Evolutionary conservation across 1,140 invertebrate genomes (phyloP), one percentile per base, ranked within the genome.

Genomic region (Teleopsis dalmanni): DNA sequence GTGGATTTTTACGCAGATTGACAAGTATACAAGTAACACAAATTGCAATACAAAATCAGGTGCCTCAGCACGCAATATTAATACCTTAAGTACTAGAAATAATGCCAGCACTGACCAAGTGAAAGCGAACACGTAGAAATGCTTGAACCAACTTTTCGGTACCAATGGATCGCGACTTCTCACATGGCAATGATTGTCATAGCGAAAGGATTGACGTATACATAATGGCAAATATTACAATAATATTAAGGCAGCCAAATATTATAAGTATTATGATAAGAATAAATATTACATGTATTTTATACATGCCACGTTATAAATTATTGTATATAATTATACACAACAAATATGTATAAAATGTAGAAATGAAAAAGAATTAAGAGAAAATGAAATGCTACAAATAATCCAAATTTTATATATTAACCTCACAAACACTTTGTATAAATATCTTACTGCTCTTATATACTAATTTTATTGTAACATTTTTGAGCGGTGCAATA

Each of bases 71-170:
- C 69, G 67, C 49, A 58, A 72, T 55, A 77, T 71, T 71, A 76
- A 82, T 55, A 65, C 73, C 25, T 58, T 52, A 8, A 75, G 27
- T 13, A 78, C 57, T 16, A 81, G 57, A 13, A 71, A 43, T 5
- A 84, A 63, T 21, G 72, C 62, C 25, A 71, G 36, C 23, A 72
- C 60, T 38, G 76, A 76, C 49, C 78, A 71, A 18, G 81, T 51
- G n/a, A 75, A 69, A 14, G 82, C 77, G 57, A 84, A 80, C 5
- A 79, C 47, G 59, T 88, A 89, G 59, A 87, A 88, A 70, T 89
- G 85, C 57, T 68, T 75, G 57, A 86, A 88, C 72, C 78, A 84
- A 47, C 80, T 75, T 70, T 88, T 88, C 0, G 85, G 83, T 10
- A 82, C 53, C 31, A 78, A 56, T 18, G 71, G 63, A 27, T 78